These are phyloP conservation scores for Lepidotrigona ventralis DNA, from an alignment of 1,140 invertebrate species.

Conservation along the genomic window DNA sequence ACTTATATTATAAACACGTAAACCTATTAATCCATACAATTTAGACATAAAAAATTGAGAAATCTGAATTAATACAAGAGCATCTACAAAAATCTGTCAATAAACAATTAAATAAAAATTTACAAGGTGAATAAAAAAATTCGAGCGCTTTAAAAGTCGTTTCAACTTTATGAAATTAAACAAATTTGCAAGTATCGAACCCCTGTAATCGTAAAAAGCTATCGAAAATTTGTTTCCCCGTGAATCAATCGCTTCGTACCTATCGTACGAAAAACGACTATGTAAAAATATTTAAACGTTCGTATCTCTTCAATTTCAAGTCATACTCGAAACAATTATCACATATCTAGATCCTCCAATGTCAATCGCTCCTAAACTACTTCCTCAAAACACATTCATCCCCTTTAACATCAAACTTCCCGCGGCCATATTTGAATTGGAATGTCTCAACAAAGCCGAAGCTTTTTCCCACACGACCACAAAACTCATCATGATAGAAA, in stretches of 20 bases:
- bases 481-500: neutral
- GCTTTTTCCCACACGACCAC: neutral
- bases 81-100: too few species aligned
- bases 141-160: neutral
- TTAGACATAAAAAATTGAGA: neutral
- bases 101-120: too few species aligned
- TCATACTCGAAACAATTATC: neutral
- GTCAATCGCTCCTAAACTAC: neutral
- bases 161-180: rapidly evolving
- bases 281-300: neutral
- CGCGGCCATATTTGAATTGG: conserved; percentile 15
- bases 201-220: rapidly evolving
- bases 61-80: too few species aligned
- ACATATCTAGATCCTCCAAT: too few species aligned
- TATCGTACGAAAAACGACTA: rapidly evolving
- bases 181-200: rapidly evolving
- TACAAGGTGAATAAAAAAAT: neutral
- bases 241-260: neutral
- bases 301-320: neutral
- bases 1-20: neutral
- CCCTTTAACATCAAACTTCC: conserved; percentile 29
- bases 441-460: neutral
- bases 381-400: neutral
- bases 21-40: neutral
- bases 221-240: neutral